Base-by-base conservation (phyloP, 2,797 vertebrate species). In the Avahi laniger region DNA sequence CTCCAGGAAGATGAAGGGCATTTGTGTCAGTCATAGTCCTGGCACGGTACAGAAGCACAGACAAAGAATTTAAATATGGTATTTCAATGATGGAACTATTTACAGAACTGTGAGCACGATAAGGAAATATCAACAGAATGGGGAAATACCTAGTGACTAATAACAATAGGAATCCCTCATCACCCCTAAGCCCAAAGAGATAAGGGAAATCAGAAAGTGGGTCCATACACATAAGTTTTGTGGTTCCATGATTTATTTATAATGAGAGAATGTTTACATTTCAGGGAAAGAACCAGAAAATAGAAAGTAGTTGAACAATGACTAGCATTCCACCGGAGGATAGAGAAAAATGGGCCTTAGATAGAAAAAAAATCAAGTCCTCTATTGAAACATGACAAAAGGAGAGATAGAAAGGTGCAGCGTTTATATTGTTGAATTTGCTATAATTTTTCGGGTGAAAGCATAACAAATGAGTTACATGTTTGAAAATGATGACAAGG, bases 321-420 rank as follows among this genome's bases (percentile, higher is more conserved):
- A 59, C 18, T 33, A 54, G 0, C 14, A n/a, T 52, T n/a, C 4
- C 10, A 33, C 9, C 10, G 30, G 30, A 82, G 24, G 9, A 65
- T 4, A 65, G 12, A 85, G 28, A 72, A 5, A 48, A 41, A 61
- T 50, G 15, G 0, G 5, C 5, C 2, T 81, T 24, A 52, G 6
- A 7, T 10, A 70, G 22, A 2, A 85, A 81, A 76, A 52, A 18
- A 22, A 3, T 12, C 14, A 92, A 3, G 1, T 10, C 7, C 22
- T 86, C 12, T 73, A 13, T 28, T 69, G 41, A 92, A 78, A 81
- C 10, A 84, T 2, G 33, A 28, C 7, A 72, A 79, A 38, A 73
- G 11, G 4, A 48, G 3, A 69, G 13, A 18, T 6, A 69, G 12
- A n/a, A 38, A 1, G 0, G 4, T 30, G 4, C 2, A 46, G 3